phyloP scores from a whole-genome alignment of 2,888 invertebrate species.

The Frankliniella fusca region DNA sequence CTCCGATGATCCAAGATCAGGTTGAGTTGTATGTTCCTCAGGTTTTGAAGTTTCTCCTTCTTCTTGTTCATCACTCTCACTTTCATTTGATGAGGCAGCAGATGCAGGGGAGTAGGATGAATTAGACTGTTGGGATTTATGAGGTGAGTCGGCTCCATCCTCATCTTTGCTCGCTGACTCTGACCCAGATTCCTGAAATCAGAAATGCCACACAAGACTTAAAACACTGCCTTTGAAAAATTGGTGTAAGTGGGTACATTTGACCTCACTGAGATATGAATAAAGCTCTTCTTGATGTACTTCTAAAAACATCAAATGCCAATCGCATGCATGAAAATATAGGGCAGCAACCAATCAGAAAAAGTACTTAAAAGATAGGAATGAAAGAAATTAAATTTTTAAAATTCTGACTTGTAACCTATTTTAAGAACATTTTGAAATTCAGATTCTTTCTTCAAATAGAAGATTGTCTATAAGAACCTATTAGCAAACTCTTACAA shows the following conservation, averaged over 20 bases:
- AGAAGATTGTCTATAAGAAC: too few species aligned
- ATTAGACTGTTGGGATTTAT: background rate
- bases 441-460: too few species aligned
- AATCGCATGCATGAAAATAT: background rate
- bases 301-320: background rate
- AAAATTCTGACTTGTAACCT: background rate
- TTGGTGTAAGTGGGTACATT: background rate
- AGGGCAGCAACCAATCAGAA: background rate
- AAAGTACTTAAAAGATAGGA: background rate
- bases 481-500: too few species aligned
- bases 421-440: background rate
- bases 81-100: background rate
- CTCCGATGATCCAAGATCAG: background rate
- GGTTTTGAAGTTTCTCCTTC: background rate
- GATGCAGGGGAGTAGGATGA: background rate
- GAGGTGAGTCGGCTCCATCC: background rate
- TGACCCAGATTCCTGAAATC: slow-evolving; percentile 6
- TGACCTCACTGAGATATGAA: background rate
- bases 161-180: background rate
- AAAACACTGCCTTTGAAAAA: background rate
- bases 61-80: background rate
- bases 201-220: background rate
- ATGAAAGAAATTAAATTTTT: background rate
- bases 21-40: background rate
- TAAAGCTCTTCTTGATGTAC: background rate